A percentile compares a stretch with the other conserved stretches of the same genome.
Evolutionary conservation across 1,140 invertebrate species (phyloP).

Genomic region (Asobara japonica): DNA sequence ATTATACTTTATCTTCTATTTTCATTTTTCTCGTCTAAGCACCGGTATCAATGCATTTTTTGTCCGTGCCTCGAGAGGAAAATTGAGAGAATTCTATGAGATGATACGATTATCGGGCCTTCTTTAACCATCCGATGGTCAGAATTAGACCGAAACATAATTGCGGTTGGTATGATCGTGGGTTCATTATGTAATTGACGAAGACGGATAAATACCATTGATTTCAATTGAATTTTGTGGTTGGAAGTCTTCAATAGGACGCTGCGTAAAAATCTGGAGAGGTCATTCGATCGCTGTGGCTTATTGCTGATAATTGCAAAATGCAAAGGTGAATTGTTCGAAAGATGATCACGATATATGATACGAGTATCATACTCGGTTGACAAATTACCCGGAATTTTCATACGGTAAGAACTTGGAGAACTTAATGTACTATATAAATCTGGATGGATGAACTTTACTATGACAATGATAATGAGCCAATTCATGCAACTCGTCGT

Average conservation of each 20-base stretch:
- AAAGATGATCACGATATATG: constrained; percentile 4
- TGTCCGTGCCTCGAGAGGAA: not conserved
- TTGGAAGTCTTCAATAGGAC: not conserved
- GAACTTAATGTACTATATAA: no score
- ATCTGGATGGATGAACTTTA: no score
- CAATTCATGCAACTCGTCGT: not conserved
- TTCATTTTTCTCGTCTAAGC: not conserved
- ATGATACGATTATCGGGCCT: not conserved
- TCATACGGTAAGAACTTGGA: not conserved
- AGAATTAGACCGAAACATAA: constrained; percentile 56
- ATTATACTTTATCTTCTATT: not conserved
- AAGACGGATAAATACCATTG: constrained; percentile 62
- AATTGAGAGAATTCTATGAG: not conserved
- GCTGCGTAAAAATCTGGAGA: not conserved
- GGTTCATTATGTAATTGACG: constrained; percentile 62
- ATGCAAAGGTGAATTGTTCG: not conserved
- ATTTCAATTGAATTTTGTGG: constrained; percentile 62
- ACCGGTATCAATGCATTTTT: not conserved
- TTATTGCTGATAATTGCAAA: not conserved
- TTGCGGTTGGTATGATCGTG: constrained; percentile 58
- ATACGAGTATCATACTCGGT: not conserved
- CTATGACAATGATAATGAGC: no score
- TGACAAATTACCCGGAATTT: not conserved
- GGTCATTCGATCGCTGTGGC: not conserved
- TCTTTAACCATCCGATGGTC: not conserved